Conservation (phyloP, 2,797 vertebrate genomes). For the Lacerta bilineata region DNA sequence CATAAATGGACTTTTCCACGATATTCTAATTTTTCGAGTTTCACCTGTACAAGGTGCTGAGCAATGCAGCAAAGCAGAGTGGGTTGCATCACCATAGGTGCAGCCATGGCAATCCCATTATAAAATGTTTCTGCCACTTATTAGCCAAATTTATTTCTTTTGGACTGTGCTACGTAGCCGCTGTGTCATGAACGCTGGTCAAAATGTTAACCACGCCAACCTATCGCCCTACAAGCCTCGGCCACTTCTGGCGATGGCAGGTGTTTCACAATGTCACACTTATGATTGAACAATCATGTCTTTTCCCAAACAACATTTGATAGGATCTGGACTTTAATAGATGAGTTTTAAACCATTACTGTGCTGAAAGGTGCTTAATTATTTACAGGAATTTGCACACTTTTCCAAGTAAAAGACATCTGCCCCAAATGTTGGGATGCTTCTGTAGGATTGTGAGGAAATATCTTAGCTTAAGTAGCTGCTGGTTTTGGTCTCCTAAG, state of each 20-base stretch:
- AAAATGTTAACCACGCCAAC: background rate
- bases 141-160: background rate
- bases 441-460: background rate
- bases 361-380: background rate
- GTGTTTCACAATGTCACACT: background rate
- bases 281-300: background rate
- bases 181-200: background rate
- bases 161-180: background rate
- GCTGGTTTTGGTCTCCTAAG: background rate
- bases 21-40: too few species aligned
- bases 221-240: too few species aligned
- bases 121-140: background rate
- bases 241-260: background rate
- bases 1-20: too few species aligned
- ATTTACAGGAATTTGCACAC: background rate
- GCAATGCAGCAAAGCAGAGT: background rate
- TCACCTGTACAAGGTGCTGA: too few species aligned
- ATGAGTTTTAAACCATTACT: background rate
- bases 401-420: background rate
- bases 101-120: background rate
- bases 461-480: background rate
- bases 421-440: background rate
- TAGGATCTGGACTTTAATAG: background rate
- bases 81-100: background rate
- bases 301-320: background rate